Evolutionary conservation across 2,113 vertebrate species (phyloP).

Genomic region (Corythoichthys intestinalis): DNA sequence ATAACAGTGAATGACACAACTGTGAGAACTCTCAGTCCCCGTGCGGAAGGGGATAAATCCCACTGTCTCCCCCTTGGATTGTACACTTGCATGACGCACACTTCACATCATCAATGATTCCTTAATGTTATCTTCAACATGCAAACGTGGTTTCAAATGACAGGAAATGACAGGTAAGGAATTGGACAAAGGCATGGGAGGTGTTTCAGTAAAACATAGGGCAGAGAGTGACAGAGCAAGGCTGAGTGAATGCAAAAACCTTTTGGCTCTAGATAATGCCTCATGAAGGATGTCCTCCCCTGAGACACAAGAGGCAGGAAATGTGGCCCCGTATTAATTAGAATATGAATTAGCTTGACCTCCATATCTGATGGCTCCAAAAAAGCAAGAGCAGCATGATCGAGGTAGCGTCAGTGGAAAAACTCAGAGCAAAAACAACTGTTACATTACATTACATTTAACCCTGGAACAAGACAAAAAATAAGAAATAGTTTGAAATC

Average conservation of each 20-base stretch:
- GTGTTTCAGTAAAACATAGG: slow-evolving; percentile 17
- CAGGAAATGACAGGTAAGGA: slow-evolving; percentile 33
- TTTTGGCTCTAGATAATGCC: slow-evolving; percentile 59
- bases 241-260: slow-evolving; percentile 46
- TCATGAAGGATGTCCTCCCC: slow-evolving; percentile 60
- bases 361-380: slow-evolving; percentile 63
- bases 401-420: slow-evolving; percentile 26
- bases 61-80: slow-evolving; percentile 16
- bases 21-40: slow-evolving; percentile 13
- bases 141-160: slow-evolving; percentile 16
- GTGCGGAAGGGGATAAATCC: slow-evolving; percentile 24
- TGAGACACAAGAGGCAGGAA: slow-evolving; percentile 56
- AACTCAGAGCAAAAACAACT: slow-evolving; percentile 19
- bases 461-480: not conserved
- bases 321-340: slow-evolving; percentile 71
- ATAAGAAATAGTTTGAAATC: not conserved
- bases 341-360: slow-evolving; percentile 69
- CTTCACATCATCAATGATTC: slow-evolving; percentile 8
- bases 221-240: slow-evolving; percentile 27
- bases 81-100: slow-evolving; percentile 4
- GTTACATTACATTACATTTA: slow-evolving; percentile 32
- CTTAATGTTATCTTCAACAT: slow-evolving; percentile 10
- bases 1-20: slow-evolving; percentile 4
- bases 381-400: slow-evolving; percentile 43
- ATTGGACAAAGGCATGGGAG: slow-evolving; percentile 32